Conservation (phyloP, 2,113 vertebrate genomes). For the Siniperca chuatsi region DNA sequence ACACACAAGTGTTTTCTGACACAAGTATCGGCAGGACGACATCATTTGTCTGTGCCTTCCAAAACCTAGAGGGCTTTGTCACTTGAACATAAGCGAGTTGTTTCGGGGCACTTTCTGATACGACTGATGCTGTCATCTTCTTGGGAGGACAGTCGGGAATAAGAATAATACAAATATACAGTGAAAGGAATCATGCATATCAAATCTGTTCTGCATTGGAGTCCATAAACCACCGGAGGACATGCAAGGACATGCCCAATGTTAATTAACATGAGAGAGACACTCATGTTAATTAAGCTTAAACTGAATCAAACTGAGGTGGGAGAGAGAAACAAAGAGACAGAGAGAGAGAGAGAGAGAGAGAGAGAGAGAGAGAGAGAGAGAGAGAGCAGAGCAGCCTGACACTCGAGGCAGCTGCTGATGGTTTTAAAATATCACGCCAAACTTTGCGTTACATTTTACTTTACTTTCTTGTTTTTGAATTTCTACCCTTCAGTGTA, state of each 20-base stretch:
- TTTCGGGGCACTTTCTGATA: not conserved
- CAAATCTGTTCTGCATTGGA: not conserved
- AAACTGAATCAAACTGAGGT: not conserved
- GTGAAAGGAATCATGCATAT: not conserved
- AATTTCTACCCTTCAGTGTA: not conserved
- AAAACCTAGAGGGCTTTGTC: too few species aligned
- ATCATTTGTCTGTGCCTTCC: not conserved
- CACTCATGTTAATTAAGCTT: conserved; percentile 3
- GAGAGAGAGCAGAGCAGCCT: not conserved
- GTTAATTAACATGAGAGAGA: not conserved
- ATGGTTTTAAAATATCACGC: not conserved
- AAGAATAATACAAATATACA: not conserved
- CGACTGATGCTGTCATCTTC: not conserved
- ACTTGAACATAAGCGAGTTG: too few species aligned
- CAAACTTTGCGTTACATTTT: too few species aligned
- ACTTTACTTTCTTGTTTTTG: not conserved
- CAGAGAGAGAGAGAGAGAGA: too few species aligned
- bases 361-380: not conserved
- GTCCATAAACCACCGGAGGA: conserved; percentile 1
- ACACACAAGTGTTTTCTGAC: too few species aligned
- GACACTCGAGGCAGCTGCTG: not conserved
- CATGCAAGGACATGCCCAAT: conserved; percentile 31
- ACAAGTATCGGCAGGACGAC: too few species aligned
- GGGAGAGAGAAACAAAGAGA: not conserved
- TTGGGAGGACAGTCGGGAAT: too few species aligned